Percentiles rank a stretch among this genome's conserved stretches.
phyloP scores from a whole-genome alignment of 2,888 invertebrate genomes.

The Brachypalpus laphriformis region DNA sequence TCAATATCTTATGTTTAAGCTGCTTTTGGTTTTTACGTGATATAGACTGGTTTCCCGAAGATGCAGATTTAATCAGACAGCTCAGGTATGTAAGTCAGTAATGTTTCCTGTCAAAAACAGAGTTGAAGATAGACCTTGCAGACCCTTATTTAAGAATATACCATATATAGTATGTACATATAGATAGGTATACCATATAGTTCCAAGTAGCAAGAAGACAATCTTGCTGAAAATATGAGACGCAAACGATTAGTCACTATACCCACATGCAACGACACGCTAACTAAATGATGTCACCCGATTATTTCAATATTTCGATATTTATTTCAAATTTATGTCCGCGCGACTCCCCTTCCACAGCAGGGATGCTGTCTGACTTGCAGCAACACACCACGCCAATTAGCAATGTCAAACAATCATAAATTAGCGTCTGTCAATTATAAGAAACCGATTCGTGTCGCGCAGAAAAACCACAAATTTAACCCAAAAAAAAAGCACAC shows the following conservation, averaged over 20 bases:
- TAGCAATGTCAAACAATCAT: constrained; percentile 64
- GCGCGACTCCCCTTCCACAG: constrained; percentile 1
- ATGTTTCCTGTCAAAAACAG: too few species aligned
- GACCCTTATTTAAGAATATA: too few species aligned
- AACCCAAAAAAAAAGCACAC: neutral
- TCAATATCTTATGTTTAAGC: too few species aligned
- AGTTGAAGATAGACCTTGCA: too few species aligned
- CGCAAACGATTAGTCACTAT: neutral
- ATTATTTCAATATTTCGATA: neutral
- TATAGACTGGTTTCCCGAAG: too few species aligned
- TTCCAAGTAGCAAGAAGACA: too few species aligned
- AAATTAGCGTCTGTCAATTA: constrained; percentile 70
- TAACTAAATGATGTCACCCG: constrained; percentile 15
- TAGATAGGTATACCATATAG: too few species aligned
- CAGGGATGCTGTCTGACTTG: constrained; percentile 32
- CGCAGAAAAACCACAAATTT: constrained; percentile 17
- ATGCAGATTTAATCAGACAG: too few species aligned
- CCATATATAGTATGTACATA: too few species aligned
- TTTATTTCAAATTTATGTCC: constrained; percentile 9
- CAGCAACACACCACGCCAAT: constrained; percentile 41
- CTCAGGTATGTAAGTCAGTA: too few species aligned
- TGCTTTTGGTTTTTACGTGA: too few species aligned
- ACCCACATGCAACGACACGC: neutral
- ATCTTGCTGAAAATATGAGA: too few species aligned
- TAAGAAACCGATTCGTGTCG: constrained; percentile 63